These are phyloP conservation scores for Aphelocoma californica DNA, from an alignment of 2,797 vertebrate species.

Conservation along the genomic window DNA sequence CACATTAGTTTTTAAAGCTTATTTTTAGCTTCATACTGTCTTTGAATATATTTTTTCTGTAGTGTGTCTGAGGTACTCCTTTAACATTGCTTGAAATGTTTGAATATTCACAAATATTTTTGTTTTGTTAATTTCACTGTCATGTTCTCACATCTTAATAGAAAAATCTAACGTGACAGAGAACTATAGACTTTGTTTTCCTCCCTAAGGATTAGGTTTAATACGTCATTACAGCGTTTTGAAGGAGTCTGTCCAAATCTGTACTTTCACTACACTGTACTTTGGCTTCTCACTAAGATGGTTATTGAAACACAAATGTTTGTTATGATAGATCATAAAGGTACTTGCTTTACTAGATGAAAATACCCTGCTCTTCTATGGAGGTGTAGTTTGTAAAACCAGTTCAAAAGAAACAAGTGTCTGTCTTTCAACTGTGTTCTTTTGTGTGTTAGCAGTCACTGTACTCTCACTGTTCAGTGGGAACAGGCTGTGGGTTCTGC, in stretches of 20 bases:
- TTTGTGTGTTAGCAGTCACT: background rate
- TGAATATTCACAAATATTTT: constrained; percentile 64
- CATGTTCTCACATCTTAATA: background rate
- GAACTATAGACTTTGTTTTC: background rate
- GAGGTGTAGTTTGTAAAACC: background rate
- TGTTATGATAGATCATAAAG: background rate
- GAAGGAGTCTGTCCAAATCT: background rate
- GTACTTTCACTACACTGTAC: background rate
- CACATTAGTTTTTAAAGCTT: constrained; percentile 29
- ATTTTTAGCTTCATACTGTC: background rate
- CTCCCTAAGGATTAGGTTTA: background rate
- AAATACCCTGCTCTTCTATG: background rate
- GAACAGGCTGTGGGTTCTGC: background rate
- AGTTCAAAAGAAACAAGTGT: background rate
- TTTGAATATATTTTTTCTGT: background rate
- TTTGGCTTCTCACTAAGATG: background rate
- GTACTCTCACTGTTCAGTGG: background rate
- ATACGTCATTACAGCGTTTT: background rate
- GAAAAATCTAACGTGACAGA: background rate
- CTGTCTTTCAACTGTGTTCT: background rate
- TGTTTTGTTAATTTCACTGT: constrained; percentile 34
- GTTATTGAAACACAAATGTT: background rate
- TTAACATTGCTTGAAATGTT: constrained; percentile 56
- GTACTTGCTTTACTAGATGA: background rate
- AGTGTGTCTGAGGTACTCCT: background rate